Evolutionary conservation across 23 tunicate species (phyloP).

Genomic region (Botrylloides violaceus): DNA sequence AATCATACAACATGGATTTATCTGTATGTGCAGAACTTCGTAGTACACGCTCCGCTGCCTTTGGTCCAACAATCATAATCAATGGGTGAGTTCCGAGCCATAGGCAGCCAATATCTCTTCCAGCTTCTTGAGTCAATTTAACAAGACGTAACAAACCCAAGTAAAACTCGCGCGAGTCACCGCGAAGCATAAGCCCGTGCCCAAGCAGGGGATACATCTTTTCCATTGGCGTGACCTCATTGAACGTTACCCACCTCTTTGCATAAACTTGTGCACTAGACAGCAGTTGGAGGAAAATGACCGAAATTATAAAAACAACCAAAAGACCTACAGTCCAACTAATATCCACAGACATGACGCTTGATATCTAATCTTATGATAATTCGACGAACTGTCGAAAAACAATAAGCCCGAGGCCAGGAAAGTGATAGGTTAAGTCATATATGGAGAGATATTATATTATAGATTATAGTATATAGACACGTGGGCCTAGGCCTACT

Average conservation of each 20-base stretch:
- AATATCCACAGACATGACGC: too few species aligned
- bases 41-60: slow-evolving; percentile 61
- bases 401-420: too few species aligned
- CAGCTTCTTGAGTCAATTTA: background rate
- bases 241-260: background rate
- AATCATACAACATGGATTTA: slow-evolving; percentile 49
- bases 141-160: background rate
- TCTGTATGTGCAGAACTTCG: slow-evolving; percentile 69
- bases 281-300: background rate
- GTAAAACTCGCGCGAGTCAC: background rate
- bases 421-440: too few species aligned
- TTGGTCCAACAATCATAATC: slow-evolving; percentile 45
- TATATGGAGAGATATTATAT: too few species aligned
- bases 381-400: too few species aligned
- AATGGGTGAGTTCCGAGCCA: slow-evolving; percentile 80
- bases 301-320: background rate
- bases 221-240: background rate
- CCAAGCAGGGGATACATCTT: background rate
- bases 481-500: too few species aligned
- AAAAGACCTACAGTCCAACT: too few species aligned
- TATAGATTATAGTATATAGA: too few species aligned
- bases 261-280: background rate
- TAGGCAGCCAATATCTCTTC: slow-evolving; percentile 1
- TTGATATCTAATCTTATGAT: too few species aligned
- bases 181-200: background rate